phyloP scores from a whole-genome alignment of 2,113 vertebrate genomes.

The Peromyscus polionotus region DNA sequence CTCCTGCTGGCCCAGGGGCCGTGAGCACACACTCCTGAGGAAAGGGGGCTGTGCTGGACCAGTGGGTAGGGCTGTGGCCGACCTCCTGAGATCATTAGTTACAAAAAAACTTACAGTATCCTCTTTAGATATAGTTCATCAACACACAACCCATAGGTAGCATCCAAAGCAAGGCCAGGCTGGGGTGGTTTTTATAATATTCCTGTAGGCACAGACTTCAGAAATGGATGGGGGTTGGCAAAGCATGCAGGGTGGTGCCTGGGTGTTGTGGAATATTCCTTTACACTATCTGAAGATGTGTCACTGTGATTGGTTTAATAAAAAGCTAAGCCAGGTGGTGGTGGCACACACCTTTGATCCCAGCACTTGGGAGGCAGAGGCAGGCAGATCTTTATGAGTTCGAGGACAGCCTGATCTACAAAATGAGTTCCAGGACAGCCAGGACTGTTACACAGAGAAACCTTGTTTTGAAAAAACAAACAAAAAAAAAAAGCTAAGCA shows the following conservation, averaged over 20 bases:
- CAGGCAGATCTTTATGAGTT: no score
- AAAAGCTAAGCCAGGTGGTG: neutral
- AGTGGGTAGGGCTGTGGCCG: neutral
- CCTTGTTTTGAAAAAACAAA: neutral
- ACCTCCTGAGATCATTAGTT: neutral
- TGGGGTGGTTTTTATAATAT: neutral
- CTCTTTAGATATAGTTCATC: neutral
- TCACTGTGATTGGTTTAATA: neutral
- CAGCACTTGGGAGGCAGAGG: no score
- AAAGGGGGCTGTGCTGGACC: neutral
- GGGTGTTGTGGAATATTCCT: neutral
- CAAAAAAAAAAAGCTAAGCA: neutral
- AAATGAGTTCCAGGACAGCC: no score
- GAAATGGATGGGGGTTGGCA: neutral
- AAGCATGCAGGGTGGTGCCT: neutral
- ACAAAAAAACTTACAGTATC: neutral
- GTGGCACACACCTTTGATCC: no score
- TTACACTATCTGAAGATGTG: neutral
- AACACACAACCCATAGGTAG: neutral
- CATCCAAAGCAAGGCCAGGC: neutral
- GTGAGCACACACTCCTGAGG: neutral
- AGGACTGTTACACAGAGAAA: no score
- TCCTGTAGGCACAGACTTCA: neutral
- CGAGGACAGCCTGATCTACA: no score
- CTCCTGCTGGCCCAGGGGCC: neutral